Evolutionary conservation across 2,888 invertebrate genomes (phyloP).

Genomic region (Gymnosoma rotundatum): DNA sequence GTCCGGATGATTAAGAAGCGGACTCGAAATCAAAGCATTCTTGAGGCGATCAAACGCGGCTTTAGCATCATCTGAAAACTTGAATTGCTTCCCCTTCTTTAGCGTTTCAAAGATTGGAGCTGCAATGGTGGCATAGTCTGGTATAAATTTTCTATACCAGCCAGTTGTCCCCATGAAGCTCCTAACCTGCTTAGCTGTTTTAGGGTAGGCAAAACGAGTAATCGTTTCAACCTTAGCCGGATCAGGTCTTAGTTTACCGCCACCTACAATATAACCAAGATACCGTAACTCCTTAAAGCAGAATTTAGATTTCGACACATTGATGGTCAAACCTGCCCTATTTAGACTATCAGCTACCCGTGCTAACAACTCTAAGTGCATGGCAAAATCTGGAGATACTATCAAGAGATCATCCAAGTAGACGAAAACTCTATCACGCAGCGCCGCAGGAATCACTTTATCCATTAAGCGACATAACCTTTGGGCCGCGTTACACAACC

Average conservation of each 20-base stretch:
- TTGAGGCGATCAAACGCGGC: constrained; percentile 14
- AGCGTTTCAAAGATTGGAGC: background rate
- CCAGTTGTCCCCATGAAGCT: background rate
- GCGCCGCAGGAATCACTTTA: too few species aligned
- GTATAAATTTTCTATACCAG: background rate
- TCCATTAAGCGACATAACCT: too few species aligned
- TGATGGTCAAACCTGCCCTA: too few species aligned
- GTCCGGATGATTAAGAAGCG: background rate
- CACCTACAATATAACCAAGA: constrained; percentile 29
- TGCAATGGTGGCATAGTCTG: background rate
- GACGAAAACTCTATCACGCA: too few species aligned
- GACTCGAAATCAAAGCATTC: constrained; percentile 6
- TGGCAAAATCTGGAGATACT: too few species aligned
- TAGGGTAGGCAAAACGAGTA: background rate
- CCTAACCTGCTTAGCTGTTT: background rate
- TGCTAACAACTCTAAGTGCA: too few species aligned
- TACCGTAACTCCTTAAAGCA: background rate
- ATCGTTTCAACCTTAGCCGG: constrained; percentile 8
- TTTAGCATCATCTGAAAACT: constrained; percentile 7
- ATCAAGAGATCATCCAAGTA: too few species aligned
- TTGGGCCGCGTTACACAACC: too few species aligned
- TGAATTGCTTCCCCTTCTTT: background rate
- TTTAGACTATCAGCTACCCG: too few species aligned
- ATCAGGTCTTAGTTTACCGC: constrained; percentile 12
- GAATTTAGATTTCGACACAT: too few species aligned